Evolutionary conservation across 2,113 vertebrate genomes (phyloP).

Genomic region (Delphinapterus leucas): DNA sequence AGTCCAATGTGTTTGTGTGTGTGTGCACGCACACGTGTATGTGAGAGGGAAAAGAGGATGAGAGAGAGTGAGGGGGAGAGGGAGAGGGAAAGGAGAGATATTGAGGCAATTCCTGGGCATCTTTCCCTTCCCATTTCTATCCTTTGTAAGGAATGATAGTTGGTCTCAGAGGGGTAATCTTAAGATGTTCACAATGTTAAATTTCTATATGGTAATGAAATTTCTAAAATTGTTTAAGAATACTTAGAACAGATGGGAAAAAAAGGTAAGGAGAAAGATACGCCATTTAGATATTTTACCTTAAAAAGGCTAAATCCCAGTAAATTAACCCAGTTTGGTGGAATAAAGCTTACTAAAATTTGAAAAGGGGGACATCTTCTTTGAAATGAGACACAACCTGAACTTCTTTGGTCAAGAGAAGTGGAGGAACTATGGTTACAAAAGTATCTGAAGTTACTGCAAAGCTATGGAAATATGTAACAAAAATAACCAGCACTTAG

Average conservation of each 20-base stretch:
- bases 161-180: background rate
- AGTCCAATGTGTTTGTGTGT: background rate
- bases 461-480: constrained; percentile 47
- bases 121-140: background rate
- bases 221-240: constrained; percentile 27
- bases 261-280: background rate
- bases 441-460: constrained; percentile 27
- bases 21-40: background rate
- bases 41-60: background rate
- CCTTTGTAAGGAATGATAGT: background rate
- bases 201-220: background rate
- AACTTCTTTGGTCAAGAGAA: constrained; percentile 41
- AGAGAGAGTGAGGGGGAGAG: background rate
- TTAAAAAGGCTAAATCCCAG: constrained; percentile 26
- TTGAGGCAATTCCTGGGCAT: background rate
- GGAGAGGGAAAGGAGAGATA: background rate
- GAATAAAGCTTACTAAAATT: constrained; percentile 1
- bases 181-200: constrained; percentile 16
- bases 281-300: background rate
- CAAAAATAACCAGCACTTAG: constrained; percentile 48
- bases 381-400: constrained; percentile 1
- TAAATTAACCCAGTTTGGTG: background rate
- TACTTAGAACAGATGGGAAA: background rate
- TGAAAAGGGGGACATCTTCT: background rate
- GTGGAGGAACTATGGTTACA: background rate